A percentile compares a stretch with the other conserved stretches of the same genome.
Conservation (phyloP, 2,888 invertebrate species). For the Chalcosyrphus nemorum region DNA sequence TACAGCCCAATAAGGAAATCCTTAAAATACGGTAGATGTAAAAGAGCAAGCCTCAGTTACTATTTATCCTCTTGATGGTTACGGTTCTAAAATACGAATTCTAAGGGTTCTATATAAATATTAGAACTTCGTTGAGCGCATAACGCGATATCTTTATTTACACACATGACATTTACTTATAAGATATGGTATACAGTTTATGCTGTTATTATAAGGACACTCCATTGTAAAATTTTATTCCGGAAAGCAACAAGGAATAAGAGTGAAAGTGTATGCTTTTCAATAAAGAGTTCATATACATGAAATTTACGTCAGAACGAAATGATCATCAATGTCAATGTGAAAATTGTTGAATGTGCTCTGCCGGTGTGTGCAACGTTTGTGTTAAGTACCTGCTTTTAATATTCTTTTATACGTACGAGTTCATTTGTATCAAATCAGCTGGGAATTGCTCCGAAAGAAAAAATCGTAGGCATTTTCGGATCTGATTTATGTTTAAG, state of each 20-base stretch:
- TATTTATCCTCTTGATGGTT: conserved; percentile 11
- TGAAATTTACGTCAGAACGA: not conserved
- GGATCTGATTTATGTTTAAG: not conserved
- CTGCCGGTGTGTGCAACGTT: not conserved
- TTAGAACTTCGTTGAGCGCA: not conserved
- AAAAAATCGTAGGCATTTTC: too few relatives aligned
- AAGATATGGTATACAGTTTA: not conserved
- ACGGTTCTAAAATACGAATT: not conserved
- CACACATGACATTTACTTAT: not conserved
- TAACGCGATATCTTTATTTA: not conserved
- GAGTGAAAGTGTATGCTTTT: conserved; percentile 29
- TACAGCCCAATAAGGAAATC: not conserved
- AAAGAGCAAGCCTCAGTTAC: conserved; percentile 11
- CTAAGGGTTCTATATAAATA: not conserved
- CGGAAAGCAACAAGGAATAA: not conserved
- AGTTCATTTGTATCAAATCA: not conserved
- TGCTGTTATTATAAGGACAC: not conserved
- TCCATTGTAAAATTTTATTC: not conserved
- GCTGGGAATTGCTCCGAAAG: not conserved
- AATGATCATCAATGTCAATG: not conserved
- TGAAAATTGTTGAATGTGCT: conserved; percentile 33
- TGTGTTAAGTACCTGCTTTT: not conserved
- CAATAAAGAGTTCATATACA: not conserved
- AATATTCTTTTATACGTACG: not conserved
- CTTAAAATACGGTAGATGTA: conserved; percentile 19